Evolutionary conservation across 2,888 invertebrate genomes (phyloP), one percentile per base, ranked within the genome.

Genomic region (Meteorus colon): DNA sequence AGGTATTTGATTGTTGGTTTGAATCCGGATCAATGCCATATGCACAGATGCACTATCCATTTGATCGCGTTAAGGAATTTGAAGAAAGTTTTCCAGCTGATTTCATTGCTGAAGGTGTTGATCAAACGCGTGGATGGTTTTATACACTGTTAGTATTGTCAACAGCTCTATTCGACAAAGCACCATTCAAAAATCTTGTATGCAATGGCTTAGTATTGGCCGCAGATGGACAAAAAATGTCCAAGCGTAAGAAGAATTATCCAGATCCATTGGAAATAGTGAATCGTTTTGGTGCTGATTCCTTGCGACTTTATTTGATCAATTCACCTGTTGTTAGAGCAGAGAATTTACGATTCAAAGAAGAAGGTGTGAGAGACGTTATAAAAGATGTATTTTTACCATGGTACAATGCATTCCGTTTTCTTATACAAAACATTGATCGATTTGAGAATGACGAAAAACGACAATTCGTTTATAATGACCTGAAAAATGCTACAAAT

Each of bases 1-100:
- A 99, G 90, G 99, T 99, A 0, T 99, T 99, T 90, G 99, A 99
- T 90, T 99, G 99, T 89, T 99, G 99, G 99, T 99, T 99, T 90
- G 99, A 99, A 89, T 98, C 98, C 0, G 99, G 99, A 4, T 97
- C 98, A 27, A 99, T 99, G 99, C 99, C 99, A 0, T 99, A 98
- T 86, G 99, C 98, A 0, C 98, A 98, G 88, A 92, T 94, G 83
- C 98, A 98, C 90, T 99, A 96, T 89, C 99, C 99, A 0, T 99
- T 99, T 90, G 97, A 98, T 89, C 95, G 95, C 85, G 92, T 92
- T 81, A 95, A 95, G 86, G 95, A 96, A 74, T 98, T 98, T 89
- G 95, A 96, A 79, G 95, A 95, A 55, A 93, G 93, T 80, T 99
- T 99, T 87, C 99, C 99, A 0, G 99, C 99, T 0, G 98, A 99